Conservation (phyloP, 2,888 invertebrate genomes). For the Luffia ferchaultella region DNA sequence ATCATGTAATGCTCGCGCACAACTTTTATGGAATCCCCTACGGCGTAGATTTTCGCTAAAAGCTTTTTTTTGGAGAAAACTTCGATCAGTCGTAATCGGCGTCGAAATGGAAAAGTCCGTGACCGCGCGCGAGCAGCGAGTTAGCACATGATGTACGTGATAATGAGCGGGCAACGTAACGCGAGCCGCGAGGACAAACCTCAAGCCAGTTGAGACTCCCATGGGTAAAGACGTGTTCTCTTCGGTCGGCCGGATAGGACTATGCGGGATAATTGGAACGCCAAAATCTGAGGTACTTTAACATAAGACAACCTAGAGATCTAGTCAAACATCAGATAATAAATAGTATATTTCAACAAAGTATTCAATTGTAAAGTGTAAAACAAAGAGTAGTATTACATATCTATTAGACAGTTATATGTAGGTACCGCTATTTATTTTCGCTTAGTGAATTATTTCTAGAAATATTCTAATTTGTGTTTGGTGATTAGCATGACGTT, state of each 20-base stretch:
- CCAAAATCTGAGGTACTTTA: conserved; percentile 31
- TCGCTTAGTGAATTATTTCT: too few relatives aligned
- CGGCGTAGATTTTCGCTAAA: not conserved
- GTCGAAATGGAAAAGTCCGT: not conserved
- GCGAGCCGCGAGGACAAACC: not conserved
- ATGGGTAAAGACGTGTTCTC: conserved; percentile 40
- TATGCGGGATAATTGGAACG: conserved; percentile 31
- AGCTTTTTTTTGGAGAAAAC: not conserved
- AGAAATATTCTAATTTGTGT: too few relatives aligned
- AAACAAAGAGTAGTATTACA: too few relatives aligned
- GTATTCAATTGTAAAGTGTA: too few relatives aligned
- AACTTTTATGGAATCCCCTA: not conserved
- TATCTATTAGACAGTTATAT: too few relatives aligned
- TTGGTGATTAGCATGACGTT: too few relatives aligned
- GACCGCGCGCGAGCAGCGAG: not conserved
- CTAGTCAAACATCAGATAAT: too few relatives aligned
- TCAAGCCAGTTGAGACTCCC: conserved; percentile 6
- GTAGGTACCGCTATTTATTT: too few relatives aligned
- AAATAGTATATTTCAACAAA: too few relatives aligned
- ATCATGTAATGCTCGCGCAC: not conserved
- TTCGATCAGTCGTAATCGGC: not conserved
- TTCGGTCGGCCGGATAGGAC: conserved; percentile 34
- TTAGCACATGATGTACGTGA: not conserved
- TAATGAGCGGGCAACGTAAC: not conserved
- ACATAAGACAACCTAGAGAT: too few relatives aligned